Evolutionary conservation across 2,113 vertebrate genomes (phyloP).

Genomic region (Callaeas wilsoni): DNA sequence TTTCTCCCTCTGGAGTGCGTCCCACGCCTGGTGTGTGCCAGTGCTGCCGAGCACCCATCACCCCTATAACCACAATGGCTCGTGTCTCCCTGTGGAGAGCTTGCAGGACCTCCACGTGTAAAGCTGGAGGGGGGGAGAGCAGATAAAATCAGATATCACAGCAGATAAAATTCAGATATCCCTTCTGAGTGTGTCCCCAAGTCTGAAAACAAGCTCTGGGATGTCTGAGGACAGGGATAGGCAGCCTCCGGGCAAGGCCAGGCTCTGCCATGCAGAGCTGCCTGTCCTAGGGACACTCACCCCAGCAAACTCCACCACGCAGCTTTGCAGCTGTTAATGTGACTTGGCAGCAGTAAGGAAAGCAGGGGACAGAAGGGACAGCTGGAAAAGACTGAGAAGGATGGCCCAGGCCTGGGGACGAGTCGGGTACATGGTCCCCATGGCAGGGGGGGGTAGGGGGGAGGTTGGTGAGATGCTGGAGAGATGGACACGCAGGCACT

Average conservation of each 20-base stretch:
- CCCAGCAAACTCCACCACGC: rapidly evolving
- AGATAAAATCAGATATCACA: background rate
- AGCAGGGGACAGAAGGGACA: background rate
- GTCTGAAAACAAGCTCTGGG: background rate
- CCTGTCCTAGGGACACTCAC: background rate
- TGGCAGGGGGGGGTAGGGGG: too few relatives aligned
- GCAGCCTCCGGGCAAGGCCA: background rate
- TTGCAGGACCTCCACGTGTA: background rate
- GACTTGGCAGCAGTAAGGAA: background rate
- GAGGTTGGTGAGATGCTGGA: background rate
- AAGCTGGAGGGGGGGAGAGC: background rate
- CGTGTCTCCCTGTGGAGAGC: background rate
- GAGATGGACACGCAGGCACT: background rate
- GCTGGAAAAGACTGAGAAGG: background rate
- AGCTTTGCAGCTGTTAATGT: background rate
- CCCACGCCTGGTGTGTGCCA: background rate
- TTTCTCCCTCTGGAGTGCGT: background rate
- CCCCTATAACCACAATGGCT: background rate
- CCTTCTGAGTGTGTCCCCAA: background rate
- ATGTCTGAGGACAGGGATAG: background rate
- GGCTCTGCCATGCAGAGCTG: background rate
- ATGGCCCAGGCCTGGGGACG: background rate
- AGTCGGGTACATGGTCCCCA: rapidly evolving
- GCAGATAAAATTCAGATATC: background rate
- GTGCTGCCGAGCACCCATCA: background rate